Conservation (phyloP, 2,113 vertebrate species). For the Oncorhynchus tshawytscha region DNA sequence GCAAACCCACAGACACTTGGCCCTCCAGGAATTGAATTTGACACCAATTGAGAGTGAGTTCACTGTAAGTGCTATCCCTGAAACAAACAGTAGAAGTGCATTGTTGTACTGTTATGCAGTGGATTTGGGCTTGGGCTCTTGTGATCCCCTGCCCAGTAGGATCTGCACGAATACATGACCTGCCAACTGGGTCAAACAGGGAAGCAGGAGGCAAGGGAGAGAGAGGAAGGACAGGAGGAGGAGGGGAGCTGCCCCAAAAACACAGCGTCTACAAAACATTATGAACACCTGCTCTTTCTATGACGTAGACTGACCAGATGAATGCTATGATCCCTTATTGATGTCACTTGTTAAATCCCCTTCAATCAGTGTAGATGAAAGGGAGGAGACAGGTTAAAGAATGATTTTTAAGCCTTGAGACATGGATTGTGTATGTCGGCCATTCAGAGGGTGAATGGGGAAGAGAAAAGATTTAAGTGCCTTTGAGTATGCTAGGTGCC, state of each 20-base stretch:
- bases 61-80: background rate
- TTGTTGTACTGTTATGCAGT: background rate
- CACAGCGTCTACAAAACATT: slow-evolving; percentile 10
- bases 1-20: no score
- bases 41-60: no score
- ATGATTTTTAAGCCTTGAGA: no score
- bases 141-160: background rate
- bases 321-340: background rate
- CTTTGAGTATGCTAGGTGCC: no score
- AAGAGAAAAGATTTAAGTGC: no score
- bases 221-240: background rate
- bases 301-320: slow-evolving; percentile 5
- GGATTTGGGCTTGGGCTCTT: background rate
- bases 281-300: no score
- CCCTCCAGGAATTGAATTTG: no score
- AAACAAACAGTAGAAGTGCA: background rate
- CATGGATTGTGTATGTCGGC: no score
- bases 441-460: no score
- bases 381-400: no score
- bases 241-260: background rate
- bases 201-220: slow-evolving; percentile 10
- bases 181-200: slow-evolving; percentile 32
- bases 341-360: no score
- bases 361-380: no score
- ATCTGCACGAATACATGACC: background rate